Percentiles rank a stretch among this genome's conserved stretches.
phyloP scores from a whole-genome alignment of 2,113 vertebrate genomes.

The Collichthys lucidus region DNA sequence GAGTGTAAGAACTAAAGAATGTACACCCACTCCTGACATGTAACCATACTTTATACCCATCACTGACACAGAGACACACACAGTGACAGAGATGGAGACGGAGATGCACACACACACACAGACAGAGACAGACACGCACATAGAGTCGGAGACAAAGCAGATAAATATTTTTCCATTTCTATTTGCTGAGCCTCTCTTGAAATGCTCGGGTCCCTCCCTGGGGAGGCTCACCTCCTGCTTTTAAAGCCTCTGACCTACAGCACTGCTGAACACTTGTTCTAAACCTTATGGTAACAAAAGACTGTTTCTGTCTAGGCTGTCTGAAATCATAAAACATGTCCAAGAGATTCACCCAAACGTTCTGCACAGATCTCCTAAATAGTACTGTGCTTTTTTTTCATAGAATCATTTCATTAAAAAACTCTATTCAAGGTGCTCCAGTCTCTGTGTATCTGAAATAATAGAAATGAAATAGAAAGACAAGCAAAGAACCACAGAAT shows the following conservation, averaged over 20 bases:
- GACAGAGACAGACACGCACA: too few relatives aligned
- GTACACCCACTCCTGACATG: slow-evolving; percentile 14
- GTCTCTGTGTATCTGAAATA: not conserved
- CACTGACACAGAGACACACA: not conserved
- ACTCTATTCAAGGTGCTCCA: not conserved
- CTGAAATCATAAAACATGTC: slow-evolving; percentile 4
- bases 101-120: too few relatives aligned
- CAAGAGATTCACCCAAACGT: not conserved
- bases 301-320: not conserved
- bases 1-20: not conserved
- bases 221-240: too few relatives aligned
- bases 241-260: not conserved
- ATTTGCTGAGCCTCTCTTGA: too few relatives aligned
- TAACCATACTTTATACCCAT: not conserved
- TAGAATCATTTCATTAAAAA: not conserved
- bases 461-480: too few relatives aligned
- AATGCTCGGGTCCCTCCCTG: too few relatives aligned
- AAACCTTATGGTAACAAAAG: not conserved
- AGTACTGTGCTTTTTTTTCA: not conserved
- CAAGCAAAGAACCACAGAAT: not conserved
- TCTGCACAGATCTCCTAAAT: not conserved
- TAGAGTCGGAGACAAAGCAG: too few relatives aligned
- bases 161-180: too few relatives aligned
- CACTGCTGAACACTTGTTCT: not conserved
- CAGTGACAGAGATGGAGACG: too few relatives aligned